These are phyloP conservation scores for Zophobas morio DNA, from an alignment of 1,140 invertebrate genomes.

Conservation along the genomic window DNA sequence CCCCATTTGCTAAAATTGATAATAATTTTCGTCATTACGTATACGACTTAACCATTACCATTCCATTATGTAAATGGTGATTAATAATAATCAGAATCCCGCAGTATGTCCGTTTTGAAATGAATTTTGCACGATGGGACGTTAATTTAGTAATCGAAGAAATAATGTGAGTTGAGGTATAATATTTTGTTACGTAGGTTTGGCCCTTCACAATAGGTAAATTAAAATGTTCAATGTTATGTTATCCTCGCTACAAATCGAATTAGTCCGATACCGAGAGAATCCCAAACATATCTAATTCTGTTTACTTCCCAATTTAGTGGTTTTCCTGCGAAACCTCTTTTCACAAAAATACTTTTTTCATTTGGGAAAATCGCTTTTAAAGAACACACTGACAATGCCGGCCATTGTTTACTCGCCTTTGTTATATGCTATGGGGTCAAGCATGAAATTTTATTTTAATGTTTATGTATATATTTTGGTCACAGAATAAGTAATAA, in stretches of 20 bases:
- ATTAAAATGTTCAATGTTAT: conserved; percentile 19
- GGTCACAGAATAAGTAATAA: too few species aligned
- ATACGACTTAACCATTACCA: too few species aligned
- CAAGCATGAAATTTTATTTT: too few species aligned
- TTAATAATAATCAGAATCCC: too few species aligned
- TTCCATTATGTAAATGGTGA: too few species aligned
- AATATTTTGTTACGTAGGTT: conserved; percentile 1
- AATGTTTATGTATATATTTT: too few species aligned
- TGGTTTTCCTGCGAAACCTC: not conserved
- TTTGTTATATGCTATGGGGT: too few species aligned
- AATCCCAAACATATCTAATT: conserved; percentile 19
- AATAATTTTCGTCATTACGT: too few species aligned
- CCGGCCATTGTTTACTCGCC: too few species aligned
- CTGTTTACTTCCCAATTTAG: conserved; percentile 14
- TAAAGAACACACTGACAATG: too few species aligned
- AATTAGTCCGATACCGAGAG: conserved; percentile 1
- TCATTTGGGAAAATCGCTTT: not conserved
- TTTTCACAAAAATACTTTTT: conserved; percentile 5
- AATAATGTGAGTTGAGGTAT: not conserved
- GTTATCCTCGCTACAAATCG: conserved; percentile 8
- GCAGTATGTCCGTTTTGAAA: too few species aligned
- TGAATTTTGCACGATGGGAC: not conserved
- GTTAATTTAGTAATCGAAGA: not conserved
- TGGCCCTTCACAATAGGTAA: not conserved
- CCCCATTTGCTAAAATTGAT: too few species aligned